Evolutionary conservation across 2,797 vertebrate species (phyloP).

Genomic region (Cichlasoma orientale): DNA sequence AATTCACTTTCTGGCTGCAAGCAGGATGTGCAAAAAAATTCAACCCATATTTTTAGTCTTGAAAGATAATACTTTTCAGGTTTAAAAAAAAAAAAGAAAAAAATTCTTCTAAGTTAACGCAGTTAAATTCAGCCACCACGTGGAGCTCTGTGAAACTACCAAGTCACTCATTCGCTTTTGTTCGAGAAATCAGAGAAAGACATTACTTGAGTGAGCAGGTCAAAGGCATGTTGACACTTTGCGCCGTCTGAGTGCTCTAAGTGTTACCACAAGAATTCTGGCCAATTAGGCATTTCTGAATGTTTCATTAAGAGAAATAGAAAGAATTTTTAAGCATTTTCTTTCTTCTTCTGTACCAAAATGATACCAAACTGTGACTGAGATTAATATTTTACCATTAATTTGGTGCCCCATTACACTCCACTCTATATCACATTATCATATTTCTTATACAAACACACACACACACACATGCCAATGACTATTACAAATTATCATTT

Average conservation of each 20-base stretch:
- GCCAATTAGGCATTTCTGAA: too few relatives aligned
- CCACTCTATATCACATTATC: not conserved
- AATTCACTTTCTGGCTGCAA: slow-evolving; percentile 15
- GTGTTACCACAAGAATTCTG: too few relatives aligned
- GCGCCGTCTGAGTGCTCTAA: too few relatives aligned
- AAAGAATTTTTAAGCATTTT: too few relatives aligned
- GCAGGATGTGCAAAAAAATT: slow-evolving; percentile 12
- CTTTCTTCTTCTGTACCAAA: not conserved
- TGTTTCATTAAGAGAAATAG: too few relatives aligned
- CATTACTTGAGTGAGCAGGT: not conserved
- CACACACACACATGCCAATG: not conserved
- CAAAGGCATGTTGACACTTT: not conserved
- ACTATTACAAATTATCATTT: not conserved
- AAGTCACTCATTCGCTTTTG: too few relatives aligned
- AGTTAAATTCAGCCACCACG: not conserved
- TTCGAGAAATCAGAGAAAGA: not conserved
- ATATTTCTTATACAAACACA: not conserved
- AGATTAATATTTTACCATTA: not conserved
- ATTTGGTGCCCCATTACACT: not conserved
- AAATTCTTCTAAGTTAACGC: not conserved
- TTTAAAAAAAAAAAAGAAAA: not conserved
- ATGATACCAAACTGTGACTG: not conserved
- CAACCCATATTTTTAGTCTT: not conserved
- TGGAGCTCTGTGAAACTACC: not conserved
- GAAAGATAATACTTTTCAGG: not conserved